A percentile compares a stretch with the other conserved stretches of the same genome.
phyloP scores from a whole-genome alignment of 2,113 vertebrate genomes.

The Ciconia maguari region DNA sequence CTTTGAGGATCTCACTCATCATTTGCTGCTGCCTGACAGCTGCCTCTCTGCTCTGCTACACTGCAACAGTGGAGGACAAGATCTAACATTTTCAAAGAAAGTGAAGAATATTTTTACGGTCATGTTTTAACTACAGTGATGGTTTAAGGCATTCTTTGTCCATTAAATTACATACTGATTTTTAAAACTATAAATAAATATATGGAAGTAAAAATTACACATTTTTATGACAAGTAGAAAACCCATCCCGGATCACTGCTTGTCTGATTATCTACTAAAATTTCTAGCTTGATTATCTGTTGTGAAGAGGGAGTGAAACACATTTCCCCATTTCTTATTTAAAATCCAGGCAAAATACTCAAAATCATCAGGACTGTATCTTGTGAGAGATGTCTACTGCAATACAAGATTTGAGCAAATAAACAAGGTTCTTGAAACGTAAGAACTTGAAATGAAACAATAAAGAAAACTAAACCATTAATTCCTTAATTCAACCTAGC shows the following conservation, averaged over 20 bases:
- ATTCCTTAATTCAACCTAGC: background rate
- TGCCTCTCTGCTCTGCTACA: background rate
- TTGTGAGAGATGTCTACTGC: background rate
- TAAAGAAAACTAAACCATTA: background rate
- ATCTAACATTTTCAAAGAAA: background rate
- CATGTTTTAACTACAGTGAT: background rate
- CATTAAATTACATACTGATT: background rate
- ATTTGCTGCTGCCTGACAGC: background rate
- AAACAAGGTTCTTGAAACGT: background rate
- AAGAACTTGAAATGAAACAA: background rate
- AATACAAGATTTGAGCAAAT: background rate
- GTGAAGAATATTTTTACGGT: background rate
- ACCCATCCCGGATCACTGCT: background rate
- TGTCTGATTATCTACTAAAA: background rate
- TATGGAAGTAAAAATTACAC: background rate
- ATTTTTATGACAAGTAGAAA: background rate
- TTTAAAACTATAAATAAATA: background rate
- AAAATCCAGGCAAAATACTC: background rate
- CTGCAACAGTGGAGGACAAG: no score
- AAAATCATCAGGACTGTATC: background rate
- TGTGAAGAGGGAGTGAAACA: background rate
- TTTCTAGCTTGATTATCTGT: background rate
- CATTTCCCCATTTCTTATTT: background rate
- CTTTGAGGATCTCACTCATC: background rate
- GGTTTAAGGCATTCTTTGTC: background rate